Base-by-base conservation (phyloP, 2,113 vertebrate species). In the Chrysemys picta region DNA sequence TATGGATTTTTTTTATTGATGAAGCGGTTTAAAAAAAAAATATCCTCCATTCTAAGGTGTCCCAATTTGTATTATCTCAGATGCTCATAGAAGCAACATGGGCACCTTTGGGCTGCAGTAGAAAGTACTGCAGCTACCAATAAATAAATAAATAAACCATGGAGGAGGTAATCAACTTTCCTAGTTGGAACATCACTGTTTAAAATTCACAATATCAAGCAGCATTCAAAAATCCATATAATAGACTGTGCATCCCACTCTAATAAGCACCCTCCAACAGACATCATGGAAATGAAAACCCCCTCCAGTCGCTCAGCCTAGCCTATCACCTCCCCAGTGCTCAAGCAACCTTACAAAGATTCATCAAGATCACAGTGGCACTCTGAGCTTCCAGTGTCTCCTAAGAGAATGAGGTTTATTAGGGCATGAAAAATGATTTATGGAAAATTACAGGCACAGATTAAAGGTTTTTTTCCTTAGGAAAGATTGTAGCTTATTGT, bases 341-440 rank as follows among this genome's bases (percentile, higher is more conserved):
- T 35, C 54, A 22, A 19, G 42, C 75, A 76, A 24, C 47, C 31
- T 59, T 16, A 82, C 31, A n/a, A 27, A 84, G 27, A 22, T 42
- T 29, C 11, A 24, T 16, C 50, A 72, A 0, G 0, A 2, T 9
- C n/a, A n/a, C 0, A 50, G 0, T 4, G 31, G 85, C 78, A 0
- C 0, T 65, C 22, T 0, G 3, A 3, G 1, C 65, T 79, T 75
- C 53, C 57, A 91, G 84, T 27, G 21, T 13, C 13, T 84, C 57
- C 80, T 88, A 0, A 0, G 35, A 2, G 1, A 54, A 72, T 38
- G 1, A 84, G 10, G 24, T 87, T 78, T 19, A 1, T 27, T 45
- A 38, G 24, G 69, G 45, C 47, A 31, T 24, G 50, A 29, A 78
- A n/a, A 84, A 57, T n/a, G 29, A 84, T 42, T 72, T 62, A 54